phyloP scores from a whole-genome alignment of 2,113 vertebrate species.

The Ellobius talpinus region DNA sequence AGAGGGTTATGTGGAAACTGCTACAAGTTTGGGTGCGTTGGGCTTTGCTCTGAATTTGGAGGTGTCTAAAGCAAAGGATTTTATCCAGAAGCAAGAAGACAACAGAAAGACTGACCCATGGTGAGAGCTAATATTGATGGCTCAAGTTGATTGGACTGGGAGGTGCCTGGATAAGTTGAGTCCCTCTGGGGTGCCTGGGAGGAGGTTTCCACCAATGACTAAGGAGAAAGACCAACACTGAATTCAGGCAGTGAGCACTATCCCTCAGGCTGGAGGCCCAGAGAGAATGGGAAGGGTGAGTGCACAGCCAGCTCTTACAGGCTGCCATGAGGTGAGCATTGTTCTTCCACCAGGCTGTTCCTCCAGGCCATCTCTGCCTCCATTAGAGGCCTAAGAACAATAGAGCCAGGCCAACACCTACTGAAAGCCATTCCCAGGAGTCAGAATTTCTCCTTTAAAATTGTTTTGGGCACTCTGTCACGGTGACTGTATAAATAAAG shows the following conservation, averaged over 20 bases:
- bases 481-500: background rate
- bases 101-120: background rate
- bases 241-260: background rate
- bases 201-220: background rate
- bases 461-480: background rate
- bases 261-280: background rate
- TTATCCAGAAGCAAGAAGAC: background rate
- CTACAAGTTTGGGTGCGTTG: background rate
- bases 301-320: background rate
- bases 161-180: background rate
- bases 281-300: background rate
- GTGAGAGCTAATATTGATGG: background rate
- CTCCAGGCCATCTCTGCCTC: background rate
- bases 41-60: background rate
- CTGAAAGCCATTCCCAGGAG: background rate
- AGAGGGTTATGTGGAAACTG: background rate
- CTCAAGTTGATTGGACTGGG: background rate
- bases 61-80: background rate
- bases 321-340: background rate
- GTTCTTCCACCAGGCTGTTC: too few species aligned
- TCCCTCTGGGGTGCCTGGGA: background rate
- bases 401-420: background rate
- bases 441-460: background rate
- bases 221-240: background rate
- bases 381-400: background rate